Conservation (phyloP, 2,797 vertebrate species). For the Pipistrellus nathusii region DNA sequence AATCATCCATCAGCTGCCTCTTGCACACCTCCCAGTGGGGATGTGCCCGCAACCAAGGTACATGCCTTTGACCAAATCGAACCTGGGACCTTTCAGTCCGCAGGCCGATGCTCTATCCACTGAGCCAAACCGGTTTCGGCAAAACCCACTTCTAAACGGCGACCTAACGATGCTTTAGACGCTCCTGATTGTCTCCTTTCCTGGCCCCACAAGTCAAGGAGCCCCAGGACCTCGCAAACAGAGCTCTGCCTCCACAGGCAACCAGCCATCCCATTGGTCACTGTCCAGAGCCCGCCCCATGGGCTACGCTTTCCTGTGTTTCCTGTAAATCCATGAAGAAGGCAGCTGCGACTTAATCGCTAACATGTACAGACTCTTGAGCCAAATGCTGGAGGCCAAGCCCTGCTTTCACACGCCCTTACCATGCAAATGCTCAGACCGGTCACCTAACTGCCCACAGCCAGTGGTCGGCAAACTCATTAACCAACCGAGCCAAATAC, state of each 20-base stretch:
- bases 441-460: neutral
- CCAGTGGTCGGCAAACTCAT: neutral
- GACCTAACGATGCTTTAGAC: neutral
- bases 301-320: neutral
- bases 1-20: too few relatives aligned
- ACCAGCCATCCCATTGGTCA: neutral
- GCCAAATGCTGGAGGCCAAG: neutral
- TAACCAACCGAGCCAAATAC: too few relatives aligned
- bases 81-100: too few relatives aligned
- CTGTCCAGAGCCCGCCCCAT: neutral
- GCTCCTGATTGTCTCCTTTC: neutral
- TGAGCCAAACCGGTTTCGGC: too few relatives aligned
- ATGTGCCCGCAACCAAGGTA: too few relatives aligned
- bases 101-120: too few relatives aligned
- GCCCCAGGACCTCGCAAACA: neutral
- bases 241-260: constrained; percentile 1
- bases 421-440: neutral
- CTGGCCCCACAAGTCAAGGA: neutral
- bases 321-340: neutral
- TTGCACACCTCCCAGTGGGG: too few relatives aligned
- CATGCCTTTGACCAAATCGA: too few relatives aligned
- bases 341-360: neutral
- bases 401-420: neutral
- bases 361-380: neutral
- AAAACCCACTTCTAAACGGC: neutral